Evolutionary conservation across 1,140 invertebrate species (phyloP).

Genomic region (Drosophila ironensis): DNA sequence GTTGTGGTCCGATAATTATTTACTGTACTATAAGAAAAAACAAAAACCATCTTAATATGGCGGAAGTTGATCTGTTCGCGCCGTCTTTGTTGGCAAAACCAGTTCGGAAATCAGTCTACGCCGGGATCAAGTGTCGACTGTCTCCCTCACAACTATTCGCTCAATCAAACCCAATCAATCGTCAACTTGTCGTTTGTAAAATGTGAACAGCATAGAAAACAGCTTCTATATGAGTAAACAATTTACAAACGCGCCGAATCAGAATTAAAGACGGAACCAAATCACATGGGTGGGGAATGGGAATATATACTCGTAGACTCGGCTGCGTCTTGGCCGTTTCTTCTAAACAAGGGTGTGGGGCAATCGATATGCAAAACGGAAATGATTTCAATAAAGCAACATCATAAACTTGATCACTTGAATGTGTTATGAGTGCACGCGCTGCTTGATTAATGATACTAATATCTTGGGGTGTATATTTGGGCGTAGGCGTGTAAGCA

Average conservation of each 20-base stretch:
- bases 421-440: conserved; percentile 40
- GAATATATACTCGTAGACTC: conserved; percentile 3
- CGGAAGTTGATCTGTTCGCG: conserved; percentile 45
- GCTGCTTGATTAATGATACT: conserved; percentile 38
- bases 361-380: conserved; percentile 65
- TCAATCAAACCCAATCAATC: conserved; percentile 73
- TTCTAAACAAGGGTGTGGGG: conserved; percentile 1
- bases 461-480: background rate
- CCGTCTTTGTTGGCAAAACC: conserved; percentile 58
- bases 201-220: conserved; percentile 51
- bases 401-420: conserved; percentile 33
- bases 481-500: background rate
- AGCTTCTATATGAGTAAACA: conserved; percentile 45
- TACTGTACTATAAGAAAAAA: conserved; percentile 18
- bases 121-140: conserved; percentile 47
- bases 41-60: conserved; percentile 49
- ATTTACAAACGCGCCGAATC: conserved; percentile 64
- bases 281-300: conserved; percentile 34
- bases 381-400: conserved; percentile 35
- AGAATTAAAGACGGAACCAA: conserved; percentile 33
- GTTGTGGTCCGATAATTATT: conserved; percentile 40
- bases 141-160: conserved; percentile 58
- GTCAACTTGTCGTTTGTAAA: conserved; percentile 72
- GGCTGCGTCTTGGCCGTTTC: background rate
- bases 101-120: conserved; percentile 47